A percentile compares a stretch with the other conserved stretches of the same genome.
Conservation (phyloP, 2,888 invertebrate species). For the Polyommatus iphigenia region DNA sequence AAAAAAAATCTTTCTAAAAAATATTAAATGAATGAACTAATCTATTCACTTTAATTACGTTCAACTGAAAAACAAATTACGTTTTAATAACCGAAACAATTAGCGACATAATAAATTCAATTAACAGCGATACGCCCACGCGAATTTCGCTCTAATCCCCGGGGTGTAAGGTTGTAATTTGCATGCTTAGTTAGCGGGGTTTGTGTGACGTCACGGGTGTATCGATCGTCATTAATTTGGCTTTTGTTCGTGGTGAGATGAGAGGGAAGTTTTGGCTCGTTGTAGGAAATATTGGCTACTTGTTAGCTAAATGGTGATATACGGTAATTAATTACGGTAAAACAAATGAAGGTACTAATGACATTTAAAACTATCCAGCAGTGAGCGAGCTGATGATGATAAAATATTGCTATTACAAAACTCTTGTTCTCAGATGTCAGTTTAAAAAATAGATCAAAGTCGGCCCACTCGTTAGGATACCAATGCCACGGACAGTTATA, state of each 20-base stretch:
- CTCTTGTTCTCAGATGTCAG: too few relatives aligned
- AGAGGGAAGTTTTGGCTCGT: not conserved
- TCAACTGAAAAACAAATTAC: not conserved
- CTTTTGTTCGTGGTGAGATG: not conserved
- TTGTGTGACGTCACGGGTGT: conserved; percentile 1
- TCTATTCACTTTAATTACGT: not conserved
- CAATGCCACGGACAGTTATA: too few relatives aligned
- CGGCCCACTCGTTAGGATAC: too few relatives aligned
- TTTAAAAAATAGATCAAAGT: too few relatives aligned
- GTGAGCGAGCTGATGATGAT: too few relatives aligned
- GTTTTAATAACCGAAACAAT: not conserved
- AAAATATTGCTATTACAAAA: too few relatives aligned
- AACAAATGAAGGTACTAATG: too few relatives aligned
- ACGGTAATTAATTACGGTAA: too few relatives aligned
- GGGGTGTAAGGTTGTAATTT: conserved; percentile 11
- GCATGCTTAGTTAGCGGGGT: not conserved
- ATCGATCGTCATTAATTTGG: conserved; percentile 1
- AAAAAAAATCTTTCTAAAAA: too few relatives aligned
- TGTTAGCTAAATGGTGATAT: not conserved
- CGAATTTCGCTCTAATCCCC: not conserved
- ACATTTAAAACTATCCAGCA: too few relatives aligned
- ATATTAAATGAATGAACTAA: too few relatives aligned
- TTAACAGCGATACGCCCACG: not conserved
- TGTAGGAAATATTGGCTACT: not conserved
- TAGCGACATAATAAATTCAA: conserved; percentile 8